phyloP scores from a whole-genome alignment of 2,888 invertebrate species.

The Amblyjoppa proteus region DNA sequence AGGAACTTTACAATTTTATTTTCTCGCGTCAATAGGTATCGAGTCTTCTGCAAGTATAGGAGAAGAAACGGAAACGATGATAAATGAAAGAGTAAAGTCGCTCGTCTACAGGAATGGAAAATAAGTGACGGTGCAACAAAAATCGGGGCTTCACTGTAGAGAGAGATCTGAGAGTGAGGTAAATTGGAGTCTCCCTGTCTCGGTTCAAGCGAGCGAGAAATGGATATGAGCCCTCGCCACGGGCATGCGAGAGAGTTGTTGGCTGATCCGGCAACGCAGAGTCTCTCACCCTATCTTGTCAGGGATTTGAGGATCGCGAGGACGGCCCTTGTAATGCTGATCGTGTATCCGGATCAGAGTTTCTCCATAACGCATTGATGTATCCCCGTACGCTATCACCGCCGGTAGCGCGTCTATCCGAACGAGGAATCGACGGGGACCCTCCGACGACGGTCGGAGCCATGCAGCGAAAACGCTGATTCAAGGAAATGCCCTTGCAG shows the following conservation, averaged over 20 bases:
- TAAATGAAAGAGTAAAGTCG: conserved; percentile 18
- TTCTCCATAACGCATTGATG: conserved; percentile 55
- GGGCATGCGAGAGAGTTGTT: conserved; percentile 14
- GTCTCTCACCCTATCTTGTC: conserved; percentile 28
- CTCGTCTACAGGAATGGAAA: background rate
- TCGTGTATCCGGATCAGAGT: conserved; percentile 55
- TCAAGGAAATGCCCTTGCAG: conserved; percentile 25
- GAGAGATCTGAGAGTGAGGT: background rate
- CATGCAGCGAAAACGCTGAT: conserved; percentile 39
- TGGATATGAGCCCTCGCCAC: conserved; percentile 18
- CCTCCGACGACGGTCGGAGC: conserved; percentile 62
- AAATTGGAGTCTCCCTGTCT: conserved; percentile 21
- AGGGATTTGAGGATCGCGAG: conserved; percentile 23
- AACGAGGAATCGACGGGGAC: conserved; percentile 78
- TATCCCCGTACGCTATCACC: conserved; percentile 24
- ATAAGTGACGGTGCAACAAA: background rate
- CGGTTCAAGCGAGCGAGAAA: conserved; percentile 51
- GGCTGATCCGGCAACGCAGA: conserved; percentile 38
- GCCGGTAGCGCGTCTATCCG: conserved; percentile 71
- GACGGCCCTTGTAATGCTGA: conserved; percentile 41
- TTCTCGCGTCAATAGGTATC: conserved; percentile 40
- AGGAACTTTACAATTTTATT: conserved; percentile 34
- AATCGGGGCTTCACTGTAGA: conserved; percentile 41
- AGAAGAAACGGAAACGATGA: conserved; percentile 36
- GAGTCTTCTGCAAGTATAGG: conserved; percentile 44